Evolutionary conservation across 2,888 invertebrate genomes (phyloP).

Genomic region (Tenthredo notha): DNA sequence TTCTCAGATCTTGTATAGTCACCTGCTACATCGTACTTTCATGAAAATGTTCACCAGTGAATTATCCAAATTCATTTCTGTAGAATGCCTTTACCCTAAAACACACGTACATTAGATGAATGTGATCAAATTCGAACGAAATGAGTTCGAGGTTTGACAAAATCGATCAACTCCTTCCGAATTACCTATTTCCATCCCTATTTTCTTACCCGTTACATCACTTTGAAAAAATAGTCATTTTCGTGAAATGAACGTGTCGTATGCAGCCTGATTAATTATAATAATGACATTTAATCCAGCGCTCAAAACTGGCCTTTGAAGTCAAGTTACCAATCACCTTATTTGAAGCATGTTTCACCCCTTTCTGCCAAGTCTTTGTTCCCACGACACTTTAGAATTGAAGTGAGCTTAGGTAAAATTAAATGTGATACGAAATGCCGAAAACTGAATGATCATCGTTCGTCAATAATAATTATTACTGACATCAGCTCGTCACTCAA

Average conservation of each 20-base stretch:
- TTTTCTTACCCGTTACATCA: not conserved
- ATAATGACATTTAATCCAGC: not conserved
- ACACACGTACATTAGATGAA: not conserved
- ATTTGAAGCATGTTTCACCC: not conserved
- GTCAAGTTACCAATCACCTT: conserved; percentile 2
- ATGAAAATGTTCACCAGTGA: not conserved
- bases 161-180: not conserved
- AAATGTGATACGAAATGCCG: not conserved
- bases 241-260: not conserved
- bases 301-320: not conserved
- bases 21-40: not conserved
- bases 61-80: not conserved
- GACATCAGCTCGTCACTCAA: conserved; percentile 56
- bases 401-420: not conserved
- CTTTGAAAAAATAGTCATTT: not conserved
- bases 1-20: not conserved
- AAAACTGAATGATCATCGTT: conserved; percentile 58
- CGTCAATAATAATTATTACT: conserved; percentile 59
- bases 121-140: not conserved
- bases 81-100: not conserved
- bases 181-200: not conserved
- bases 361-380: not conserved
- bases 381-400: not conserved
- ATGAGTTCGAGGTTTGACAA: not conserved
- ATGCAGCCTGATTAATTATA: not conserved